Conservation (phyloP, 2,113 vertebrate species). For the Elaphurus davidianus region DNA sequence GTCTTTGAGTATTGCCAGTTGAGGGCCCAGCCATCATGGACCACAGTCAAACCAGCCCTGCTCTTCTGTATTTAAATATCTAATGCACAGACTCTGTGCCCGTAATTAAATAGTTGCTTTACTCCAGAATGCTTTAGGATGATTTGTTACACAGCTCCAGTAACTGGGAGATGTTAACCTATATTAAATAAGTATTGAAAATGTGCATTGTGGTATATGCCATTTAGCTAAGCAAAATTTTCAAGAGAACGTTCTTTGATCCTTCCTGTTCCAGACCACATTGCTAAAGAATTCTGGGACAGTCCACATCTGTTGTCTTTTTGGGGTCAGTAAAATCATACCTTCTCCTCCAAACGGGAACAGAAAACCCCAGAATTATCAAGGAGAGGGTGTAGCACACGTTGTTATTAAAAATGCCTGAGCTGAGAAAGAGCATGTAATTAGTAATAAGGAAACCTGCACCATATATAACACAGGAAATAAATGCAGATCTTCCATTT, state of each 20-base stretch:
- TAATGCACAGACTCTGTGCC: background rate
- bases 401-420: background rate
- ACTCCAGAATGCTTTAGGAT: background rate
- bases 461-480: slow-evolving; percentile 19
- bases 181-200: slow-evolving; percentile 18
- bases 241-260: background rate
- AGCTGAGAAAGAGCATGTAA: background rate
- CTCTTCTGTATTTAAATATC: background rate
- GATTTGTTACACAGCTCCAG: background rate
- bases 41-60: background rate
- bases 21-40: background rate
- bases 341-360: background rate
- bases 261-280: background rate
- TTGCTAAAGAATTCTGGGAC: background rate
- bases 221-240: slow-evolving; percentile 1
- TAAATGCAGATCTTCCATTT: slow-evolving; percentile 37
- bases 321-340: background rate
- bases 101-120: background rate
- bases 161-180: background rate
- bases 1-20: background rate
- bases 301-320: background rate
- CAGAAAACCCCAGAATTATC: background rate
- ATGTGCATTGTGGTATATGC: background rate
- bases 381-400: background rate
- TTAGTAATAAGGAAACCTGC: slow-evolving; percentile 38